phyloP scores from a whole-genome alignment of 1,140 invertebrate genomes.

The Hyphantria cunea region DNA sequence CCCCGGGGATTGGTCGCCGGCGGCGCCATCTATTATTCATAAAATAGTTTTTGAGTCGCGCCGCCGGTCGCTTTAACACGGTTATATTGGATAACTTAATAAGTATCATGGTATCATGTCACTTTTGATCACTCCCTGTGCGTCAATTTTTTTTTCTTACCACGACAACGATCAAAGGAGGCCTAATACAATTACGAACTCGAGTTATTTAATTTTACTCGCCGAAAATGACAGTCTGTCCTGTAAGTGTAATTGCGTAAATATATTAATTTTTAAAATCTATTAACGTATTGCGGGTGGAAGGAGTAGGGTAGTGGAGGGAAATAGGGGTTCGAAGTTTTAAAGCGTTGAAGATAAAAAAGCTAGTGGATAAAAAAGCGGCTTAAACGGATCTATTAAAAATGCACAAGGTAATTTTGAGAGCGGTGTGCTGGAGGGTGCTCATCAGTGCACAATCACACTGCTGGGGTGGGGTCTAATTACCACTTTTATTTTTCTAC shows the following conservation, averaged over 20 bases:
- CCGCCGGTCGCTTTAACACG: constrained; percentile 71
- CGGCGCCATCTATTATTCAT: constrained; percentile 79
- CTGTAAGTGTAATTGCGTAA: constrained; percentile 64
- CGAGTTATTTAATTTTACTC: constrained; percentile 57
- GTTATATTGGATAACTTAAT: constrained; percentile 72
- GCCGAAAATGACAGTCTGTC: constrained; percentile 49
- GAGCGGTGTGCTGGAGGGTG: constrained; percentile 33
- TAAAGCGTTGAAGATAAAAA: constrained; percentile 41
- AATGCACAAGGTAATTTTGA: constrained; percentile 61
- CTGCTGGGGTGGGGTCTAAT: neutral
- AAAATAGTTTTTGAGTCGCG: constrained; percentile 81
- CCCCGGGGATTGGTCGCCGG: constrained; percentile 77
- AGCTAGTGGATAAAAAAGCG: constrained; percentile 62
- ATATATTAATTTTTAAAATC: constrained; percentile 73
- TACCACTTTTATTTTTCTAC: constrained; percentile 14
- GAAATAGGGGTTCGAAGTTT: constrained; percentile 39
- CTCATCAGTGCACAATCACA: constrained; percentile 22
- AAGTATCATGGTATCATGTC: constrained; percentile 80
- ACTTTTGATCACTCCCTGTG: constrained; percentile 72
- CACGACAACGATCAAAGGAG: constrained; percentile 63
- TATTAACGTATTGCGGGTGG: constrained; percentile 61
- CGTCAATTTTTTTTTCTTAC: constrained; percentile 64
- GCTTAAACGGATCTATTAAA: constrained; percentile 71
- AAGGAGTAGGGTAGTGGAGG: constrained; percentile 18
- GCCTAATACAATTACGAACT: constrained; percentile 49